Evolutionary conservation across 2,888 invertebrate species (phyloP).

Genomic region (Ichneumon xanthorius): DNA sequence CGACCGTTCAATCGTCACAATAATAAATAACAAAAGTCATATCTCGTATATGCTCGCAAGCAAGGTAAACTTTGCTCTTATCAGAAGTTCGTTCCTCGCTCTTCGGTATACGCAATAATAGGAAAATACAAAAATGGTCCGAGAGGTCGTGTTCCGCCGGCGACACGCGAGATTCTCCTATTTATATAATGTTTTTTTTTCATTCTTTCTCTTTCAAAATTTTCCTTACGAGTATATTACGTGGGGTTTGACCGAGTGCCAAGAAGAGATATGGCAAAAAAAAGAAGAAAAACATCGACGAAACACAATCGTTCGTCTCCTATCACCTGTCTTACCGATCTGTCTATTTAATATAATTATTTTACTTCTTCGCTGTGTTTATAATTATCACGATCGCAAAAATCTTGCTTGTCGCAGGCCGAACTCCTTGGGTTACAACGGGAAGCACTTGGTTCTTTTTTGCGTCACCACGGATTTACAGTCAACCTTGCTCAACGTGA

Average conservation of each 20-base stretch:
- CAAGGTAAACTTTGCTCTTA: constrained; percentile 15
- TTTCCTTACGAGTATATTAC: neutral
- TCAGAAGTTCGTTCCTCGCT: constrained; percentile 14
- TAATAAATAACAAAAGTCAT: constrained; percentile 16
- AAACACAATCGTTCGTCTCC: constrained; percentile 15
- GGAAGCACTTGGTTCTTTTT: constrained; percentile 83
- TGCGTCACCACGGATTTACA: constrained; percentile 79
- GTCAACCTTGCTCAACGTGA: constrained; percentile 81
- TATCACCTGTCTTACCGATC: constrained; percentile 15
- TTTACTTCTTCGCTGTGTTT: neutral
- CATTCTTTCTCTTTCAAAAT: neutral
- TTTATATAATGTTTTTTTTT: neutral
- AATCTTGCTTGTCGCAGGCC: constrained; percentile 59
- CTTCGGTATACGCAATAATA: constrained; percentile 36
- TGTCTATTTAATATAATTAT: neutral
- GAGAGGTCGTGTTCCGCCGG: constrained; percentile 65
- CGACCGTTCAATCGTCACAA: constrained; percentile 27
- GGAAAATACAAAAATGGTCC: constrained; percentile 73
- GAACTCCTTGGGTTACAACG: constrained; percentile 79
- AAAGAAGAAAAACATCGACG: constrained; percentile 57
- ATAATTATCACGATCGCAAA: constrained; percentile 42
- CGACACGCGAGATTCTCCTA: constrained; percentile 50
- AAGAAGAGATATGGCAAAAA: constrained; percentile 14
- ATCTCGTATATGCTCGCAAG: constrained; percentile 22
- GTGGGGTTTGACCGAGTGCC: neutral